phyloP scores from a whole-genome alignment of 64 coral and sea anemone species.

The Pachyseris speciosa region DNA sequence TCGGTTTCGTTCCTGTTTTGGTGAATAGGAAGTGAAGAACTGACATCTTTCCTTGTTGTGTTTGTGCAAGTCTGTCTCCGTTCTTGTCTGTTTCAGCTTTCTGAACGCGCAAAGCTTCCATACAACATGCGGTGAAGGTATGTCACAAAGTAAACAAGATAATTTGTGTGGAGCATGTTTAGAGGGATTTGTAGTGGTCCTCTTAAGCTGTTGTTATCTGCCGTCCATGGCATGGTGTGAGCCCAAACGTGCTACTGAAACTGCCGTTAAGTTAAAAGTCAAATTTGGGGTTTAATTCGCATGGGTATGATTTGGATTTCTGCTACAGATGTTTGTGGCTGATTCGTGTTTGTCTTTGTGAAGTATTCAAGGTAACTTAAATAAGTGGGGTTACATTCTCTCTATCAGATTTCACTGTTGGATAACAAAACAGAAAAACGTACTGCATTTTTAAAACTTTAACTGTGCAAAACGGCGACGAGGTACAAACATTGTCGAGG shows the following conservation, averaged over 20 bases:
- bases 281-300: background rate
- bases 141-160: background rate
- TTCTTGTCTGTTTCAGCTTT: background rate
- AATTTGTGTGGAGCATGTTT: background rate
- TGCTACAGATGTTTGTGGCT: background rate
- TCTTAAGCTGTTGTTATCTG: background rate
- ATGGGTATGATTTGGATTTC: background rate
- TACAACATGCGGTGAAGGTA: constrained; percentile 32
- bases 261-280: background rate
- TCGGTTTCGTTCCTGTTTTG: too few species aligned
- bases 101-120: background rate
- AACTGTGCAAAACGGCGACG: background rate
- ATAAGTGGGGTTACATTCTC: background rate
- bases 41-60: background rate
- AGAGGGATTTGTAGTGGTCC: background rate
- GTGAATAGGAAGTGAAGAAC: background rate
- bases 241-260: background rate
- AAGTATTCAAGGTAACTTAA: background rate
- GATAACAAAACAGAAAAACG: background rate
- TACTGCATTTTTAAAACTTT: background rate
- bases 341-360: background rate
- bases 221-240: background rate
- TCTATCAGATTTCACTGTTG: background rate
- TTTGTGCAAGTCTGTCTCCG: background rate
- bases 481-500: background rate